Evolutionary conservation across 2,113 vertebrate species (phyloP), one percentile per base, ranked within the genome.

Genomic region (Cinclus cinclus): DNA sequence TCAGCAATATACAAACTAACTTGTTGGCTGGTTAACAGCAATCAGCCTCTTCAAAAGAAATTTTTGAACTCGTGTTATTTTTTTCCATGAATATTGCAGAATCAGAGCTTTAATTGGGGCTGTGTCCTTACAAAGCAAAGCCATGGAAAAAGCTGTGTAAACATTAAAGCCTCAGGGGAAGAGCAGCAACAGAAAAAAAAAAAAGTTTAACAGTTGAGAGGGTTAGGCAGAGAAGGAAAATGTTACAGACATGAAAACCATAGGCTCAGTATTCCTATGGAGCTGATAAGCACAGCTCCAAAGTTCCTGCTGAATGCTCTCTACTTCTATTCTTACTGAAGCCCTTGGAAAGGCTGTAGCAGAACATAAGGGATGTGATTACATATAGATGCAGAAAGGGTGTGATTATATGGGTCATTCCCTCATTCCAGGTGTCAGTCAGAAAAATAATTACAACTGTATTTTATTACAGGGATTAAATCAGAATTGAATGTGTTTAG

Each of bases 111-210:
- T 98, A 97, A 98, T 97, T 98, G 96, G 83, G 93, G 92, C 96
- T 97, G 86, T 95, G 97, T 97, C 91, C 89, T 97, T 97, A 97
- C 91, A 96, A 97, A 97, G 96, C 95, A 96, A 95, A 97, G 96
- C 92, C 71, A 28, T 87, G 92, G 96, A 95, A 96, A 98, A 98
- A 98, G 97, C 98, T 98, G 97, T 98, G 95, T 97, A 98, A 98
- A 98, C 94, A 97, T 92, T 73, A 83, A 97, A 94, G 82, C 92
- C 97, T 98, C 35, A 1, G 50, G 92, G 84, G 95, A 96, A 92
- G 56, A 92, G 81, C 92, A 94, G 96, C 92, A 95, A 96, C 68
- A 97, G 95, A 96, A 95, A 94, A 94, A 94, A 94, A 82, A 96
- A 94, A 52, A 59, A 28, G 30, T 92, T 97, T 92, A 96, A 92